phyloP scores from a whole-genome alignment of 2,888 invertebrate genomes.

The Reticulitermes lucifugus region DNA sequence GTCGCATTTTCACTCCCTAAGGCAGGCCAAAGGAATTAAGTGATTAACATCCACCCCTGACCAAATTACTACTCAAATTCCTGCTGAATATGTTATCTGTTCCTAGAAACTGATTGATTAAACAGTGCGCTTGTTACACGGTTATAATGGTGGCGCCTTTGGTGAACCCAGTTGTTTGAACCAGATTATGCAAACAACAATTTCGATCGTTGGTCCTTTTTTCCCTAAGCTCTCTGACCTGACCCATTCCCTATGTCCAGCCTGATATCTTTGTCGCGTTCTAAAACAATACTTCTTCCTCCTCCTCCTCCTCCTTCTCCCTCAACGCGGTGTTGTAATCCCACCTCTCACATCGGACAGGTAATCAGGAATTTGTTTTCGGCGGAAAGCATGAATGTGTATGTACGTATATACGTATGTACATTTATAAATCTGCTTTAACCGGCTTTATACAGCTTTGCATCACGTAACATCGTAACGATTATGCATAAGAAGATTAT shows the following conservation, averaged over 20 bases:
- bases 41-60: background rate
- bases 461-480: background rate
- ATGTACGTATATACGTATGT: background rate
- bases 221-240: background rate
- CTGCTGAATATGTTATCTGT: background rate
- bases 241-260: background rate
- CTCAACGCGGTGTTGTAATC: background rate
- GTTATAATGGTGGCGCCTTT: background rate
- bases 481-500: constrained; percentile 1
- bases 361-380: background rate
- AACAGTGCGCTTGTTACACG: background rate
- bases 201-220: background rate
- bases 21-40: too few species aligned
- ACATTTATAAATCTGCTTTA: constrained; percentile 17
- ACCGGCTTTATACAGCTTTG: background rate
- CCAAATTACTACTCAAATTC: background rate
- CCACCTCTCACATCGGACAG: background rate
- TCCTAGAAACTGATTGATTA: background rate
- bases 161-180: background rate
- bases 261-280: background rate
- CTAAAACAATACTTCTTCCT: too few species aligned
- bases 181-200: background rate
- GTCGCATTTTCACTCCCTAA: too few species aligned
- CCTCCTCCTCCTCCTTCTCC: background rate
- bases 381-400: background rate